Conservation (phyloP, 2,113 vertebrate genomes). For the Lasiurus borealis region DNA sequence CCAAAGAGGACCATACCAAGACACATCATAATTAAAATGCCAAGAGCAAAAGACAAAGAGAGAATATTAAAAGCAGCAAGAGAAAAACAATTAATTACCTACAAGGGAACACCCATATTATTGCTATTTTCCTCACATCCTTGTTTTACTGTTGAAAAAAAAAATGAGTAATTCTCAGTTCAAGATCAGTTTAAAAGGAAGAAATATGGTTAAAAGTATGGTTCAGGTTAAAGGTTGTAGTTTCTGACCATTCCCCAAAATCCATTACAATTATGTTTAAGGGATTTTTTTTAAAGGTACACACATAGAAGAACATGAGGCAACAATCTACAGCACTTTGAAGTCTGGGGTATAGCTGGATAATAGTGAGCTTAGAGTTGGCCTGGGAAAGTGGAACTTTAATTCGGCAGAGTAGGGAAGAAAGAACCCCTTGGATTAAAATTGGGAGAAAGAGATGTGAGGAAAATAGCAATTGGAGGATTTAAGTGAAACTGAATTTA, state of each 20-base stretch:
- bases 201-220: background rate
- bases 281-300: background rate
- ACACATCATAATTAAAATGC: too few species aligned
- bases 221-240: slow-evolving; percentile 28
- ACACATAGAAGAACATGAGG: background rate
- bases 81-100: too few species aligned
- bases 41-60: too few species aligned
- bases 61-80: too few species aligned
- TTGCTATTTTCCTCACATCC: too few species aligned
- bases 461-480: background rate
- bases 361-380: background rate
- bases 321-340: background rate
- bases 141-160: background rate
- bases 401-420: background rate
- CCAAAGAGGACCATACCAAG: too few species aligned
- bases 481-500: slow-evolving; percentile 5
- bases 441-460: background rate
- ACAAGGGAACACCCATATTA: too few species aligned
- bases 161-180: background rate
- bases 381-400: background rate
- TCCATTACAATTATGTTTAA: background rate
- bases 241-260: background rate
- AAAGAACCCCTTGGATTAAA: background rate
- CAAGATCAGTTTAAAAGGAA: background rate
- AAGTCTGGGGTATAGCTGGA: background rate